phyloP scores from a whole-genome alignment of 2,888 invertebrate genomes.

The Gisinianus flammeolus region DNA sequence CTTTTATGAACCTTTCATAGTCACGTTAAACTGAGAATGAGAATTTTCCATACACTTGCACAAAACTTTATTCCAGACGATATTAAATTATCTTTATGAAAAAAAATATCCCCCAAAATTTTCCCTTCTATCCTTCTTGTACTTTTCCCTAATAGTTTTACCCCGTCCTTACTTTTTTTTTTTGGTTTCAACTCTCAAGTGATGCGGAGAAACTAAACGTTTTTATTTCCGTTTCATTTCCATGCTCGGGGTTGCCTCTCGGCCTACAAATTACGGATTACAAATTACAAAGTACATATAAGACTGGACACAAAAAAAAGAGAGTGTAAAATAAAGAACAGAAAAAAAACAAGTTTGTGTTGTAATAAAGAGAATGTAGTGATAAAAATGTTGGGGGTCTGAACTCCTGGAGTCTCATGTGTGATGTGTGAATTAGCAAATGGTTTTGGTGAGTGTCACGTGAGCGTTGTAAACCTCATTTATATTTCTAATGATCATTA shows the following conservation, averaged over 20 bases:
- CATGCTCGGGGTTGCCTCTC: no score
- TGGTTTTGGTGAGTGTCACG: conserved; percentile 9
- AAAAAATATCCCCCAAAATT: no score
- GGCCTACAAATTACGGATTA: no score
- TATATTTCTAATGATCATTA: conserved; percentile 31
- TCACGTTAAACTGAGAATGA: conserved; percentile 22
- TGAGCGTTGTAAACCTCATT: conserved; percentile 23
- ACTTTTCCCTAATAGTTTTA: background rate
- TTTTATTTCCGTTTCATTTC: no score
- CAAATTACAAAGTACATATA: no score
- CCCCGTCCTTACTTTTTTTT: background rate
- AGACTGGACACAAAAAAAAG: no score
- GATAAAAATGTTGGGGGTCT: no score
- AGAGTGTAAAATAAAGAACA: background rate
- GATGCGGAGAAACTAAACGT: no score
- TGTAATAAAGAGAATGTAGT: no score
- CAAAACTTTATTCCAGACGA: conserved; percentile 20
- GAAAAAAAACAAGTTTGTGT: background rate
- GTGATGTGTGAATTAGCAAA: background rate
- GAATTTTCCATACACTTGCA: background rate
- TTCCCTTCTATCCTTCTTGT: background rate
- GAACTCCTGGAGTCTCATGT: background rate
- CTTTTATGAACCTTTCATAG: conserved; percentile 30
- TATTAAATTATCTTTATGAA: conserved; percentile 24
- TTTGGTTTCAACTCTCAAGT: background rate